Conservation (phyloP, 1,140 invertebrate genomes). For the Leptinotarsa lineolata region DNA sequence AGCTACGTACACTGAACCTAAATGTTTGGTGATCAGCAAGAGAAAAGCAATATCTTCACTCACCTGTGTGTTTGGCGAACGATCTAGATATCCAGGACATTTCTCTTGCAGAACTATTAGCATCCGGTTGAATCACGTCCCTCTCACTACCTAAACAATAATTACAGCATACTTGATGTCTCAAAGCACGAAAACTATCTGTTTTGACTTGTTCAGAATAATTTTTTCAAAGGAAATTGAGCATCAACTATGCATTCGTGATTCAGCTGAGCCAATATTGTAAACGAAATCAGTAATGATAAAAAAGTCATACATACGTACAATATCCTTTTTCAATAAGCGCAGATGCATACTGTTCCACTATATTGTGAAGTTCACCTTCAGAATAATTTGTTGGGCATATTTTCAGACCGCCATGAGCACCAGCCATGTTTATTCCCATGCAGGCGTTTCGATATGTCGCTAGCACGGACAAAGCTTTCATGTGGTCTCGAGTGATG, state of each 20-base stretch:
- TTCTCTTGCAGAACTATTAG: slow-evolving; percentile 76
- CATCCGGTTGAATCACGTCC: slow-evolving; percentile 85
- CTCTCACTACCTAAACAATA: slow-evolving; percentile 65
- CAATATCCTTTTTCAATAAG: slow-evolving; percentile 71
- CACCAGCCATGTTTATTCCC: slow-evolving; percentile 79
- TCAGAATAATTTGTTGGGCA: slow-evolving; percentile 78
- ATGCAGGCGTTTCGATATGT: slow-evolving; percentile 82
- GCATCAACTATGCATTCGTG: too few species aligned
- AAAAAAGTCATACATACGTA: slow-evolving; percentile 11
- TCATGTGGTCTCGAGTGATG: slow-evolving; percentile 77
- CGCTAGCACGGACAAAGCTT: slow-evolving; percentile 84
- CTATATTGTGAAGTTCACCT: slow-evolving; percentile 83
- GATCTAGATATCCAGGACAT: slow-evolving; percentile 87
- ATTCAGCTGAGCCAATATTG: too few species aligned
- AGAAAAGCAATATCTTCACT: background rate
- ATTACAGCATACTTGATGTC: too few species aligned
- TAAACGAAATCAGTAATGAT: too few species aligned
- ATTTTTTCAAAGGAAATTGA: too few species aligned
- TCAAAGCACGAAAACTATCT: too few species aligned
- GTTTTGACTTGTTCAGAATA: too few species aligned
- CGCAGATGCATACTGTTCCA: slow-evolving; percentile 79
- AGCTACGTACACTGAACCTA: slow-evolving; percentile 25
- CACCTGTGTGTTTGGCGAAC: slow-evolving; percentile 31
- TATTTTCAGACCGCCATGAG: slow-evolving; percentile 87
- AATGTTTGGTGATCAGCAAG: slow-evolving; percentile 7